Base-by-base conservation (phyloP, 1,140 invertebrate species). In the Pogonomyrmex californicus region DNA sequence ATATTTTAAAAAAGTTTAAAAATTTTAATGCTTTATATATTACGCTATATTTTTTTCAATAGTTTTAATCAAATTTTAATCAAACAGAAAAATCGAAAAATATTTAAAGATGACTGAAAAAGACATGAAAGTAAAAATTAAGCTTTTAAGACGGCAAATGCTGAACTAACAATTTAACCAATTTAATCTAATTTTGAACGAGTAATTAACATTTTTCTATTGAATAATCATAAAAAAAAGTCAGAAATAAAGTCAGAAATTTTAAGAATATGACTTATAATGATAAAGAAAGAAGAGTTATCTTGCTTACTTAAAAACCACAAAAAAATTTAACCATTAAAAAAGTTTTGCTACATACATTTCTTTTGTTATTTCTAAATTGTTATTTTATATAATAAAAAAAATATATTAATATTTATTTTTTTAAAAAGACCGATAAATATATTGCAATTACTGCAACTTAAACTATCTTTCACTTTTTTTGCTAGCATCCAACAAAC, bases 201-300 rank as follows among this genome's bases (percentile, higher is more conserved):
- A 86, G 92, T 88, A 92, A 92, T 93, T 92, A 89, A 87, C 87
- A 91, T 91, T 92, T 88, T 14, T n/a, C 4, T n/a, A 44, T 23
- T 7, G 9, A 9, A 65, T 2, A 23, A 66, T 66, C 1, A 41
- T 38, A 44, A 66, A 66, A 0, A 75, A 44, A n/a, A 10, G 5
- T n/a, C 23, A n/a, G n/a, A 10, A 63, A 33, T 2, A 23, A 66
- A 17, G 33, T 9, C 17, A 12, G 30, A 12, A 68, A 17, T 51
- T 33, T 41, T 10, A 66, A 54, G 17, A 66, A 51, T 41, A 14
- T 17, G 12, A n/a, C 3, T 65, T 79, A 23, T 47, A 12, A 66
- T 36, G 2, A n/a, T 2, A 38, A 49, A 38, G 38, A 79, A 38
- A 65, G 12, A 5, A 9, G 23, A 23, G 7, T 14, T 38, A 49